Conservation (phyloP, 2,113 vertebrate species). For the Lates calcarifer region DNA sequence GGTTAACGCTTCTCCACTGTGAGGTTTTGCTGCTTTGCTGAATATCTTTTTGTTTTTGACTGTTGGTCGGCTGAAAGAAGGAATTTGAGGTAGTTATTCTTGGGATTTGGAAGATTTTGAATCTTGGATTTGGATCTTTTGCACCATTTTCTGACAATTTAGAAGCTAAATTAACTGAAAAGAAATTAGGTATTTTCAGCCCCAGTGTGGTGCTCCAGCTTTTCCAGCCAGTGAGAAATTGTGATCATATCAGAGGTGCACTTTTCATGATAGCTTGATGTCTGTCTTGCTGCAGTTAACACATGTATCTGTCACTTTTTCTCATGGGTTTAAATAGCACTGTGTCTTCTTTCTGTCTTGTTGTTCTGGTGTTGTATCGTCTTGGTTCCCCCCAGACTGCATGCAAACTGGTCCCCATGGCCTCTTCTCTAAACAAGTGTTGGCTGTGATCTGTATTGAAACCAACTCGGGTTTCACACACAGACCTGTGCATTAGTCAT, state of each 20-base stretch:
- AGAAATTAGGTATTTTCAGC: background rate
- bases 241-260: background rate
- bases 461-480: conserved; percentile 9
- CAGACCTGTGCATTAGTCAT: background rate
- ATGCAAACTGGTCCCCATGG: background rate
- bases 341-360: background rate
- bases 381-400: background rate
- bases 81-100: background rate
- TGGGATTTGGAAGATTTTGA: no score
- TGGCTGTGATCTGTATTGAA: conserved; percentile 13
- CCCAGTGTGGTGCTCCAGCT: background rate
- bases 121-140: no score
- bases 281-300: background rate
- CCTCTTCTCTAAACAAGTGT: conserved; percentile 7
- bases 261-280: background rate
- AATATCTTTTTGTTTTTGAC: background rate
- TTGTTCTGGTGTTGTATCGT: background rate
- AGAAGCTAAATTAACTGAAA: background rate
- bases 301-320: conserved; percentile 2
- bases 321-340: background rate
- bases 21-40: background rate
- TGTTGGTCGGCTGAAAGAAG: background rate
- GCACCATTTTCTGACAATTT: background rate
- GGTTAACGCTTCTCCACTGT: background rate
- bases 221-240: background rate